These are phyloP conservation scores for Sorex maritimensis DNA, from an alignment of 2,797 vertebrate species.

Conservation along the genomic window DNA sequence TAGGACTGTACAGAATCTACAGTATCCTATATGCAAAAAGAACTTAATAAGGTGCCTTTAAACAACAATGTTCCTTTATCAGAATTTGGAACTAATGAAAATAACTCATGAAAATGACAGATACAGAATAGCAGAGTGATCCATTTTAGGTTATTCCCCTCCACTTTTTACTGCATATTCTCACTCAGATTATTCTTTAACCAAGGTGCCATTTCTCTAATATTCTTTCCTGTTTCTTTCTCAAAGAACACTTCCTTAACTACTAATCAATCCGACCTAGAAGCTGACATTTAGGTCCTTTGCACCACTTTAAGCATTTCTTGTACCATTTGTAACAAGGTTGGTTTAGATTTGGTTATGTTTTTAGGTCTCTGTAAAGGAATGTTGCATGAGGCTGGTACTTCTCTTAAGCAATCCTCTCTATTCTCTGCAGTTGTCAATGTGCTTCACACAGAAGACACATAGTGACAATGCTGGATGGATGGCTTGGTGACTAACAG, in stretches of 20 bases:
- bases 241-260: conserved; percentile 19
- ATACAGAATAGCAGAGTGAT: not conserved
- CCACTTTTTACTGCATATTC: not conserved
- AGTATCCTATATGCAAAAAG: not conserved
- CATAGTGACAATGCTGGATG: not conserved
- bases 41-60: not conserved
- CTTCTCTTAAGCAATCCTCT: not conserved
- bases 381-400: conserved; percentile 8
- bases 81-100: conserved; percentile 45
- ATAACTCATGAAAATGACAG: not conserved
- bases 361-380: not conserved
- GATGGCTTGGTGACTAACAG: conserved; percentile 12
- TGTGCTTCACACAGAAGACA: not conserved
- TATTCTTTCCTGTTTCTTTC: not conserved
- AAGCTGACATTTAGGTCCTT: not conserved
- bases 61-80: not conserved
- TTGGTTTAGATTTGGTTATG: not conserved
- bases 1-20: not conserved
- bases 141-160: not conserved
- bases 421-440: not conserved
- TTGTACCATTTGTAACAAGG: not conserved
- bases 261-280: not conserved
- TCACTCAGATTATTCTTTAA: not conserved
- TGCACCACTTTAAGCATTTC: not conserved
- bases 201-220: not conserved